Conservation (phyloP, 2,113 vertebrate genomes). For the Hydropotes inermis region DNA sequence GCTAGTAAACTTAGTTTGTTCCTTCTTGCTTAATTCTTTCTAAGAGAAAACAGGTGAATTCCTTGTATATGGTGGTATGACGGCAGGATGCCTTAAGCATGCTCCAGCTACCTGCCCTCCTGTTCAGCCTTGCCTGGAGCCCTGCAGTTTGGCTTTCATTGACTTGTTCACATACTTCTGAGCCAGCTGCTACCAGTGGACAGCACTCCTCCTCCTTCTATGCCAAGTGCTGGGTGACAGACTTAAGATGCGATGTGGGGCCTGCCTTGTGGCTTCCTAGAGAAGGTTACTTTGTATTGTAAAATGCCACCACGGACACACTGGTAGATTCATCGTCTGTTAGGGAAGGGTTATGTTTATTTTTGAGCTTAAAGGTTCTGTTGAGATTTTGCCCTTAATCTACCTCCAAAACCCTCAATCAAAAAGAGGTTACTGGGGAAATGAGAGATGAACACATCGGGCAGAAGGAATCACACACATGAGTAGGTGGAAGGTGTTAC, state of each 20-base stretch:
- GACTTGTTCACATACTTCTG: background rate
- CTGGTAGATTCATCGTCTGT: background rate
- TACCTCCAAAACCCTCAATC: background rate
- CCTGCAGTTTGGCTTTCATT: background rate
- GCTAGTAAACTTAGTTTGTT: background rate
- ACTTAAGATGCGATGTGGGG: too few relatives aligned
- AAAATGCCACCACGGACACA: background rate
- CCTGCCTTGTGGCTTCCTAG: background rate
- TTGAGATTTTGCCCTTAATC: background rate
- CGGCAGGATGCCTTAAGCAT: background rate
- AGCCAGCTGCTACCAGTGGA: background rate
- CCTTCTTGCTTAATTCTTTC: background rate
- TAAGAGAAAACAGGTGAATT: background rate
- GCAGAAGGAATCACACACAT: background rate
- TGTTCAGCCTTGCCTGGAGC: background rate
- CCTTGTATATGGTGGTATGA: background rate
- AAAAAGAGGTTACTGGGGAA: background rate
- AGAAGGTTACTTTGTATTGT: background rate
- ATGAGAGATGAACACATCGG: background rate
- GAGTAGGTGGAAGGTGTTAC: background rate
- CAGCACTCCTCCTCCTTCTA: background rate
- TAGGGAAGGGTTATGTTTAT: background rate
- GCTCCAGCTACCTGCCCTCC: background rate
- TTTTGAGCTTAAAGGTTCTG: background rate
- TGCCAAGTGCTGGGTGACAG: background rate